phyloP scores from a whole-genome alignment of 2,113 vertebrate genomes.

The Leucoraja erinaceus region DNA sequence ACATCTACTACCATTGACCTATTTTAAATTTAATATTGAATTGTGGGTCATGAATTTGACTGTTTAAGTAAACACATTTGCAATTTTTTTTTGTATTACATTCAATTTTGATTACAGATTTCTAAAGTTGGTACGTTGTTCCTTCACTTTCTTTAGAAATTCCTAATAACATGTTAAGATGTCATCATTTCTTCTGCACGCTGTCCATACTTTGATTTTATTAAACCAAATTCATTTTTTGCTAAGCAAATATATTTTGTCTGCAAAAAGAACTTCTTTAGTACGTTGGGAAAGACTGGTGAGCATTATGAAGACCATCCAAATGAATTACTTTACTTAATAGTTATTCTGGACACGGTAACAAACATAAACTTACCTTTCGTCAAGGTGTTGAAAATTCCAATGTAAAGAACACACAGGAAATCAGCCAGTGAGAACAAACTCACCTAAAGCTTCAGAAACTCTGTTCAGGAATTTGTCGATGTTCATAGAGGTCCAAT shows the following conservation, averaged over 20 bases:
- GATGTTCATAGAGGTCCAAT: conserved; percentile 83
- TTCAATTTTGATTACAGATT: neutral
- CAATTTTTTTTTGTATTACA: neutral
- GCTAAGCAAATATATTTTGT: neutral
- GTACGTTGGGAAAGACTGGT: neutral
- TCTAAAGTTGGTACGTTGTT: neutral
- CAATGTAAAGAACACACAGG: neutral
- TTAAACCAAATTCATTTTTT: neutral
- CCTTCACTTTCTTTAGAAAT: neutral
- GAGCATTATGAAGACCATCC: neutral
- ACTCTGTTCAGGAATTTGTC: conserved; percentile 67
- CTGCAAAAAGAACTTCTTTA: neutral
- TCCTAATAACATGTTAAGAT: neutral
- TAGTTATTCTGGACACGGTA: neutral
- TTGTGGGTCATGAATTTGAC: neutral
- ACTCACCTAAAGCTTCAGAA: conserved; percentile 68
- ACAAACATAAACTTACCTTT: neutral
- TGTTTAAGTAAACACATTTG: neutral
- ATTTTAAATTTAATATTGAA: neutral
- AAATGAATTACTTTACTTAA: neutral
- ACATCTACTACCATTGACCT: neutral
- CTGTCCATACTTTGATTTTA: neutral
- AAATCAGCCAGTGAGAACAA: neutral
- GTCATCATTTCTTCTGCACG: neutral
- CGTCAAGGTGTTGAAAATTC: neutral